Evolutionary conservation across 2,113 vertebrate species (phyloP).

Genomic region (Protomyctophum bolini): DNA sequence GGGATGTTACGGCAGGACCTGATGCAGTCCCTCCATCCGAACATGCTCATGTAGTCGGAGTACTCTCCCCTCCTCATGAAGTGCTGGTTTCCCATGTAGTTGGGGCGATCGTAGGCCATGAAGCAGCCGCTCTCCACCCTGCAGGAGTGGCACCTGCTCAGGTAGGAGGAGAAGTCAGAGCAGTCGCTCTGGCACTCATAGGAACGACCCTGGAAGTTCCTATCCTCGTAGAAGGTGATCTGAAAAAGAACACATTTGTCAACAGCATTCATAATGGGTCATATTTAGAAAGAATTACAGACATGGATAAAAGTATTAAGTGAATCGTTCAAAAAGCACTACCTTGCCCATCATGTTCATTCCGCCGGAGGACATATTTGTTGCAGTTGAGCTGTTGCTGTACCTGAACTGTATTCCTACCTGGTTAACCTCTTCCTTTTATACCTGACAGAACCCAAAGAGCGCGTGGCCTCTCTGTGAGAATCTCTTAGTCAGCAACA

Average conservation of each 20-base stretch:
- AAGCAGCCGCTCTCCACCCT: conserved; percentile 57
- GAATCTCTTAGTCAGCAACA: not conserved
- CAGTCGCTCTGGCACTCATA: conserved; percentile 22
- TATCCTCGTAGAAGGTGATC: not conserved
- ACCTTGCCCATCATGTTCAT: conserved; percentile 5
- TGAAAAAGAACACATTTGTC: not conserved
- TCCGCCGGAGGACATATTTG: conserved; percentile 52
- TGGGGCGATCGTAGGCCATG: conserved; percentile 50
- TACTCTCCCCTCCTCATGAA: conserved; percentile 48
- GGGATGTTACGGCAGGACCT: conserved; percentile 73
- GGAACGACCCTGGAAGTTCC: not conserved
- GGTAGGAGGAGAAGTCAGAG: conserved; percentile 36
- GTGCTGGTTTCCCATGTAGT: conserved; percentile 42
- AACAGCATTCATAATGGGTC: not conserved
- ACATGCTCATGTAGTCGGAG: conserved; percentile 47
- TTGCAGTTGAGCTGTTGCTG: conserved; percentile 37
- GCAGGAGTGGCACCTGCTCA: conserved; percentile 55
- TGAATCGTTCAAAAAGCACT: not conserved
- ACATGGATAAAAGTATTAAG: not conserved
- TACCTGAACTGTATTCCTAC: conserved; percentile 4
- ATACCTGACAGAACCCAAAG: conserved; percentile 8
- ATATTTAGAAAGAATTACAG: not conserved
- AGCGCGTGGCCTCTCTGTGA: not conserved
- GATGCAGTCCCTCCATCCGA: conserved; percentile 59
- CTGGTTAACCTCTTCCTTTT: conserved; percentile 9